Conservation (phyloP, 2,888 invertebrate species). For the Frankliniella fusca region DNA sequence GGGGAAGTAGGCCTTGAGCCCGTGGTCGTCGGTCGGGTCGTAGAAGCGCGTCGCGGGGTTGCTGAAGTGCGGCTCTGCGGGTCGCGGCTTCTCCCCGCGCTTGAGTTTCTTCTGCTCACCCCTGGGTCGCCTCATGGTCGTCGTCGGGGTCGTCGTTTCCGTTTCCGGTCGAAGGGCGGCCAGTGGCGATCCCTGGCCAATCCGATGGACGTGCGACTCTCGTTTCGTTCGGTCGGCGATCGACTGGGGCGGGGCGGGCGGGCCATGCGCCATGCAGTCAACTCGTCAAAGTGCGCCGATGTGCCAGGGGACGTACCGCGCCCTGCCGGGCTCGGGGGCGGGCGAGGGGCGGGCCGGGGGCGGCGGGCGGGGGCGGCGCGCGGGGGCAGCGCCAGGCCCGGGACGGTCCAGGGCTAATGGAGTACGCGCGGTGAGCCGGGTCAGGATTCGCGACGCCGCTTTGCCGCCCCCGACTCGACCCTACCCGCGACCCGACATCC, state of each 20-base stretch:
- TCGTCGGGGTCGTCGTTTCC: not conserved
- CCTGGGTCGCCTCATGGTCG: not conserved
- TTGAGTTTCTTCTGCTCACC: not conserved
- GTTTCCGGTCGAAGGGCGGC: not conserved
- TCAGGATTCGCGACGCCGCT: too few relatives aligned
- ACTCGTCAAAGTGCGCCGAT: not conserved
- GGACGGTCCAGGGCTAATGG: not conserved
- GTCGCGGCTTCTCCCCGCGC: not conserved
- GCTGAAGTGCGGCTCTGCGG: not conserved
- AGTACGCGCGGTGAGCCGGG: too few relatives aligned
- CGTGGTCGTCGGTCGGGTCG: constrained; percentile 10
- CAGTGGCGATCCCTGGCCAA: too few relatives aligned
- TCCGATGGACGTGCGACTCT: not conserved
- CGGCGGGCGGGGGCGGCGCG: not conserved
- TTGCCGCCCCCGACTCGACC: too few relatives aligned
- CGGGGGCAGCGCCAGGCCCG: not conserved
- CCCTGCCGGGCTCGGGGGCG: not conserved
- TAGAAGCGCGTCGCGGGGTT: not conserved
- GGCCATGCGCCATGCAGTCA: too few relatives aligned
- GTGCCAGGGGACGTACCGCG: not conserved
- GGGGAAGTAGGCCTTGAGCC: constrained; percentile 8
- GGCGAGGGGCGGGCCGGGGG: not conserved
- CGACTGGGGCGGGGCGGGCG: too few relatives aligned
- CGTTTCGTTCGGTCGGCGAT: constrained; percentile 15
- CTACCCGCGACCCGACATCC: too few relatives aligned